Evolutionary conservation across 1,140 invertebrate genomes (phyloP).

Genomic region (Trichoplusia ni): DNA sequence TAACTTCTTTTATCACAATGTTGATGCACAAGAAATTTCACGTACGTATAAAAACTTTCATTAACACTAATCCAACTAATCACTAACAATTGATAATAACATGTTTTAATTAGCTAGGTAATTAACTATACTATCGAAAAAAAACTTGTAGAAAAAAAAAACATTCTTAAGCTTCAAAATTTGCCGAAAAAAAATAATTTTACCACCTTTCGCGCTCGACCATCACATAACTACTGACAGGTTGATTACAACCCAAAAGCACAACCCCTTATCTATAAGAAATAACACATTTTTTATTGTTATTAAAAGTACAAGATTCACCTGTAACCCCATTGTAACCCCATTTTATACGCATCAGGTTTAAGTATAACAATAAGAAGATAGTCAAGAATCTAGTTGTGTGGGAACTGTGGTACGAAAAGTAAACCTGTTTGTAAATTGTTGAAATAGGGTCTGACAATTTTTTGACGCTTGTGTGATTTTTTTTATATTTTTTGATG

Average conservation of each 20-base stretch:
- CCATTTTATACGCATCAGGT: background rate
- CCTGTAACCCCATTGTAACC: constrained; percentile 25
- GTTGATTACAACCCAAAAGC: background rate
- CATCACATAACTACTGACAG: constrained; percentile 2
- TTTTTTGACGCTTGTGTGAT: background rate
- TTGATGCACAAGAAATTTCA: too few species aligned
- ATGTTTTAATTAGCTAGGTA: too few species aligned
- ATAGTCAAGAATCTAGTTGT: background rate
- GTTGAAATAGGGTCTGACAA: background rate
- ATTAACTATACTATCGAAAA: too few species aligned
- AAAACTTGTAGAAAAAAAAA: too few species aligned
- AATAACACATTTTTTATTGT: background rate
- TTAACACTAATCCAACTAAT: too few species aligned
- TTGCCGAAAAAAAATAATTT: too few species aligned
- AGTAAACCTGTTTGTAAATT: background rate
- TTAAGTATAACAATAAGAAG: background rate
- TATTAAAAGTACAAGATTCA: background rate
- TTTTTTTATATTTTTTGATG: background rate
- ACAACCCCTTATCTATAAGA: background rate
- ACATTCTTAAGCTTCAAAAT: too few species aligned
- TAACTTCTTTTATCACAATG: too few species aligned
- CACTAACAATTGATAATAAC: too few species aligned
- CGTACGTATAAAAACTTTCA: too few species aligned
- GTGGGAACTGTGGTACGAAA: constrained; percentile 13
- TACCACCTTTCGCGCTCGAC: background rate